Base-by-base conservation (phyloP, 2,888 invertebrate species). In the Yponomeuta cagnagella region DNA sequence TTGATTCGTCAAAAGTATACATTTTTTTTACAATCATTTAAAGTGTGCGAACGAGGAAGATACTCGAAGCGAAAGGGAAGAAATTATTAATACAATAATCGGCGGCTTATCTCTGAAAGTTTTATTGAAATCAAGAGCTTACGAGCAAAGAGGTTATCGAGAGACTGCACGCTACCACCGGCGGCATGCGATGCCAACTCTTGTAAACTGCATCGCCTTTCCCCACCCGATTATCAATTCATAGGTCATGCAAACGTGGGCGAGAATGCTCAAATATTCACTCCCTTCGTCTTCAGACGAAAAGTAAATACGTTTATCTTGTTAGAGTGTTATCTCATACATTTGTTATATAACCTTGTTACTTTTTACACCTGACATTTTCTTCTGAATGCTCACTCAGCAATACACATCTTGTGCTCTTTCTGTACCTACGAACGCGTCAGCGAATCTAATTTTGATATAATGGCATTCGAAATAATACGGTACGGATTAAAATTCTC, bases 201-300 rank as follows among this genome's bases (percentile, higher is more conserved):
- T 43, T 75, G 75, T 80, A 80, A 82, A 83, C 82, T 85, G 84
- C 82, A 83, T 79, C 78, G 78, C 75, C 73, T 80, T 78, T 76
- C 80, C 63, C 65, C 72, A 74, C 73, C 77, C 82, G 83, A 86
- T 88, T 82, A 85, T 76, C 76, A 82, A 88, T 68, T 68, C 68
- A 68, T 48, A 52, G 48, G 68, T 30, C 48, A 68, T 68, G 68
- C 31, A 10, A 43, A 43, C 43, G 43, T 43, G 43, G 9, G 30
- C n/a, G n/a, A 63, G 30, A 63, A 63, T 23, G 6, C 9, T 63
- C 2, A 12, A 63, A 23, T 63, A 63, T 63, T n/a, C 43, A 43
- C 43, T 43, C 43, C 43, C 43, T 5, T 43, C 43, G 43, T 43
- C 43, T 43, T 43, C 43, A 43, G 43, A 43, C 8, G 43, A 43